Evolutionary conservation across 2,797 vertebrate genomes (phyloP), one percentile per base, ranked within the genome.

Genomic region (Brotula barbata): DNA sequence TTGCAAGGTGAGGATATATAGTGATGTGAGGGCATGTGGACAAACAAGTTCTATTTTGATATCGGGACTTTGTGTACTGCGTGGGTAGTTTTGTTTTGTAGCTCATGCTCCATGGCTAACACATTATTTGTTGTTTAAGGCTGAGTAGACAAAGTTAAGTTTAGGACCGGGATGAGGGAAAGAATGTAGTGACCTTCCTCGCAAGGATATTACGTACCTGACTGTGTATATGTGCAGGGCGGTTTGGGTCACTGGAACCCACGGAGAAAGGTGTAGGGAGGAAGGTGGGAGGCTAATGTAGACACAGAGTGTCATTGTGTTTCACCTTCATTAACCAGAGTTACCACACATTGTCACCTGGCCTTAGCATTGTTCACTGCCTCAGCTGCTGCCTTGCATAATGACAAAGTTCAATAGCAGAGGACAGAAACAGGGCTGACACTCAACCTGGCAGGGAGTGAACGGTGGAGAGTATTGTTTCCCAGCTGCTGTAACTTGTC

Each of bases 291-390:
- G 67, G 63, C 67, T 83, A 77, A 65, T 79, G 80, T 81, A 80
- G 81, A 82, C 83, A 81, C 81, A 44, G 77, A 85, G 66, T 85
- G 80, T 83, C 83, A 80, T 81, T 80, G 81, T 75, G 60, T 78
- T 85, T 87, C 86, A 87, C 86, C 82, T 85, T 88, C 83, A 89
- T 86, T 90, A 87, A 71, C 68, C 68, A 55, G 77, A 80, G 75
- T 75, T 71, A 42, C 75, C 71, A 64, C 71, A 70, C 64, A 40
- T 75, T 76, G 71, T 80, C 81, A 77, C 74, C 75, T 15, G 2
- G 69, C 51, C 65, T 71, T n/a, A 44, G 67, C 54, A 61, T 75
- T 71, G 78, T 77, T 83, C 84, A 81, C 83, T 63, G 70, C 63
- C 78, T 71, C 72, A 60, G 74, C 70, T 72, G 68, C 80, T 67